A percentile compares a stretch with the other conserved stretches of the same genome.
Conservation (phyloP, 2,888 invertebrate species). For the Eustalomyia histrio region DNA sequence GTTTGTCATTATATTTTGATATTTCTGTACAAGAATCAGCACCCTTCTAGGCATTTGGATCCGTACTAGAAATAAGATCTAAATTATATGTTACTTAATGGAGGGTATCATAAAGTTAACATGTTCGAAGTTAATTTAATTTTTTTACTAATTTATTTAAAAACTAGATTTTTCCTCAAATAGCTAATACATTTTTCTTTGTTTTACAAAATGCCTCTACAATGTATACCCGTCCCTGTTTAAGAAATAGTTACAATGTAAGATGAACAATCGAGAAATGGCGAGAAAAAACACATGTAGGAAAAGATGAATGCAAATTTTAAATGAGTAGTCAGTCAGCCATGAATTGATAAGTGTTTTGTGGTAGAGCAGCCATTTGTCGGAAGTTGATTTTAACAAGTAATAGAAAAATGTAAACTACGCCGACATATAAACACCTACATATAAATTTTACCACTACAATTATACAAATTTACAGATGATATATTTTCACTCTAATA, state of each 20-base stretch:
- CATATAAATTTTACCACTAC: conserved; percentile 7
- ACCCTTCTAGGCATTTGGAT: too few species aligned
- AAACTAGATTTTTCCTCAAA: too few species aligned
- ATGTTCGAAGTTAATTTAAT: too few species aligned
- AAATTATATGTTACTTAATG: too few species aligned
- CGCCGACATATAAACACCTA: conserved; percentile 15
- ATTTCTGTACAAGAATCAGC: too few species aligned
- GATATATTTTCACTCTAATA: conserved; percentile 16
- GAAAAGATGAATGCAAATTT: conserved; percentile 33
- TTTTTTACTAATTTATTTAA: too few species aligned
- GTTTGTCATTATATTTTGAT: too few species aligned
- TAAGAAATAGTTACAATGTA: conserved; percentile 6
- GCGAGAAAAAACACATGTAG: conserved; percentile 12
- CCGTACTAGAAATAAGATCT: too few species aligned
- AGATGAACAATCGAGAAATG: conserved; percentile 6
- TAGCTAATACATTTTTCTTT: too few species aligned
- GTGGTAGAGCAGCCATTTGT: conserved; percentile 24
- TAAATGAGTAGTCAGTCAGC: conserved; percentile 45
- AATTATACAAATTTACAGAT: conserved; percentile 33
- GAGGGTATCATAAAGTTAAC: too few species aligned
- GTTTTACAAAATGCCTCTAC: too few species aligned
- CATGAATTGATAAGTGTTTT: conserved; percentile 39
- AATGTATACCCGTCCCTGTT: conserved; percentile 2
- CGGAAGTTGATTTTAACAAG: conserved; percentile 36
- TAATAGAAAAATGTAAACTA: conserved; percentile 11